A percentile compares a stretch with the other conserved stretches of the same genome.
Conservation (phyloP, 2,113 vertebrate genomes). For the Dipodomys ordii region DNA sequence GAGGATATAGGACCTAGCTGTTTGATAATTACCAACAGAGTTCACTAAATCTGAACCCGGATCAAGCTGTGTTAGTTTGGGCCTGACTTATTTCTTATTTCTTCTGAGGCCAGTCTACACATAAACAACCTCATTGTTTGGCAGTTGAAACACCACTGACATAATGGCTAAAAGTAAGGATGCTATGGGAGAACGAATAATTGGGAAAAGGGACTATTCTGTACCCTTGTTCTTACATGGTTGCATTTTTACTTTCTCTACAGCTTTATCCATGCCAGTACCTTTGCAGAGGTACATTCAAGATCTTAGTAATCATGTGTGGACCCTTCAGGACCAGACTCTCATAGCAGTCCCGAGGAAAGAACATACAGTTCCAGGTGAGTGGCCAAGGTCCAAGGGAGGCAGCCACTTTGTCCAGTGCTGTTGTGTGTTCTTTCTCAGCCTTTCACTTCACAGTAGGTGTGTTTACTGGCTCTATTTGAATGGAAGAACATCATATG, state of each 20-base stretch:
- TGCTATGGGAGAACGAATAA: not conserved
- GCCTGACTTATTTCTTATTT: not conserved
- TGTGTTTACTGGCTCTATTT: not conserved
- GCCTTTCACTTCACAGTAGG: not conserved
- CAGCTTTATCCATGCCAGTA: fast-evolving
- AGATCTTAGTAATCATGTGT: constrained; percentile 58
- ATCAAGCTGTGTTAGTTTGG: not conserved
- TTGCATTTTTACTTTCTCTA: constrained; percentile 24
- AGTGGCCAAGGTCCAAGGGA: not conserved
- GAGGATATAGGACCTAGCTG: not conserved
- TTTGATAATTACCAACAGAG: not conserved
- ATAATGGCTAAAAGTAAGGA: not conserved
- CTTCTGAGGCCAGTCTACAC: not conserved
- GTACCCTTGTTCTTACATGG: not conserved
- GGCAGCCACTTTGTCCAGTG: not conserved
- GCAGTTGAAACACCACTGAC: not conserved
- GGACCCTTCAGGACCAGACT: constrained; percentile 25
- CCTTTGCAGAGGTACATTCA: not conserved
- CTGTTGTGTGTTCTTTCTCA: not conserved
- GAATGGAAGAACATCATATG: not conserved
- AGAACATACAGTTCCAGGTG: not conserved
- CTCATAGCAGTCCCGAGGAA: constrained; percentile 57
- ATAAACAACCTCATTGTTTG: not conserved
- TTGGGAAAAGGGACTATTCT: no score
- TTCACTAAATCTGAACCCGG: not conserved